Conservation (phyloP, 2,797 vertebrate genomes). For the Danionella dracula region DNA sequence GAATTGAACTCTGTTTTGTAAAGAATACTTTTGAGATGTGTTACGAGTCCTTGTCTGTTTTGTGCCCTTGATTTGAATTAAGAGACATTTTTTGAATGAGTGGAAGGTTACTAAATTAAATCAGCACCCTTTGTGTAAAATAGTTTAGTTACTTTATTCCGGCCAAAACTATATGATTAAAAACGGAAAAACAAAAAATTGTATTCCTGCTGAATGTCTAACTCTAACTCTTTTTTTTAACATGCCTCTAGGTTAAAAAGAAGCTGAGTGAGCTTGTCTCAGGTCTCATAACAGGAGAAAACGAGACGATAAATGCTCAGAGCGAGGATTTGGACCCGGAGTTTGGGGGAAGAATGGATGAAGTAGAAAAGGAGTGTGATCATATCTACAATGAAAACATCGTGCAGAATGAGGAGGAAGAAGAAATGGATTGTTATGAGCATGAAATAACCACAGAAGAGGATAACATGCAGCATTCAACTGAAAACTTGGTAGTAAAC, state of each 20-base stretch:
- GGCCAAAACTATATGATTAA: no score
- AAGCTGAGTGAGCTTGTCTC: constrained; percentile 42
- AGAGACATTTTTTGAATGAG: no score
- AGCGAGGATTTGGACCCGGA: background rate
- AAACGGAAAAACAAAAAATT: no score
- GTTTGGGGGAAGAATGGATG: background rate
- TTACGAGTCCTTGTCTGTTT: no score
- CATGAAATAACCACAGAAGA: constrained; percentile 12
- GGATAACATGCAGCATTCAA: constrained; percentile 30
- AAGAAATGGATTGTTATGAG: constrained; percentile 12
- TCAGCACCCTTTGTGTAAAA: no score
- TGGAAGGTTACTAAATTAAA: no score
- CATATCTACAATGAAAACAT: background rate
- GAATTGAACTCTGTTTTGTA: no score
- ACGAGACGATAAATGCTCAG: constrained; percentile 14
- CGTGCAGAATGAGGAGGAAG: background rate
- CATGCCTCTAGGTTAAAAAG: constrained; percentile 42
- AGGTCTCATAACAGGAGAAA: constrained; percentile 40
- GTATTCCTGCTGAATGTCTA: no score
- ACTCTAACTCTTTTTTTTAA: background rate
- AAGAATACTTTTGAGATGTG: no score
- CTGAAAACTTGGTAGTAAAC: constrained; percentile 34
- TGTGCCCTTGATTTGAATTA: no score
- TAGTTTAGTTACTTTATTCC: no score
- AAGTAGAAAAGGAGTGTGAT: background rate